Evolutionary conservation across 2,888 invertebrate genomes (phyloP).

Genomic region (Chymomyza fuscimana): DNA sequence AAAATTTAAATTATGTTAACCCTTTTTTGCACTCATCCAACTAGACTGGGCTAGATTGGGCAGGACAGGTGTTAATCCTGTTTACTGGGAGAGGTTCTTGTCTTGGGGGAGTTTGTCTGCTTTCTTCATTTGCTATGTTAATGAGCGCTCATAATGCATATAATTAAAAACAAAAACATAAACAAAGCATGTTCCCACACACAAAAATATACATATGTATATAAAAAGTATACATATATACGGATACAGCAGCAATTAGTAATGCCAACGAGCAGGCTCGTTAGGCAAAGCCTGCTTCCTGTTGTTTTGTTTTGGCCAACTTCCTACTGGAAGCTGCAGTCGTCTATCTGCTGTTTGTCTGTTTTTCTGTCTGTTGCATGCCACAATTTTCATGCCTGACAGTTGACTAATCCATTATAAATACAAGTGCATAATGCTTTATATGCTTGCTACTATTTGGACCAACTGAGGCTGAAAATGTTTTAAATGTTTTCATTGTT

Average conservation of each 20-base stretch:
- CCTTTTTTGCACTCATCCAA: conserved; percentile 9
- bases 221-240: background rate
- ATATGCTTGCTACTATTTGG: conserved; percentile 39
- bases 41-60: background rate
- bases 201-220: conserved; percentile 7
- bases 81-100: conserved; percentile 11
- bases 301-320: conserved; percentile 49
- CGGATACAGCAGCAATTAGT: conserved; percentile 54
- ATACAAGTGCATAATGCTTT: conserved; percentile 55
- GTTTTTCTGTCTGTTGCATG: conserved; percentile 34
- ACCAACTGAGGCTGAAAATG: conserved; percentile 26
- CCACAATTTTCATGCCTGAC: conserved; percentile 38
- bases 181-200: conserved; percentile 21
- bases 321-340: background rate
- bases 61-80: conserved; percentile 30
- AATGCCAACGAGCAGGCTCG: conserved; percentile 47
- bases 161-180: conserved; percentile 63
- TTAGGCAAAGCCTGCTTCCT: conserved; percentile 60
- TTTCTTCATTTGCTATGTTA: conserved; percentile 71
- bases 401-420: conserved; percentile 68
- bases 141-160: conserved; percentile 71
- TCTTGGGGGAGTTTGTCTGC: background rate
- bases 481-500: conserved; percentile 43
- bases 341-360: conserved; percentile 25
- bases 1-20: conserved; percentile 63